phyloP scores from a whole-genome alignment of 37 sponge, comb jelly and placozoan genomes.

The Aphrocallistes beatrix region DNA sequence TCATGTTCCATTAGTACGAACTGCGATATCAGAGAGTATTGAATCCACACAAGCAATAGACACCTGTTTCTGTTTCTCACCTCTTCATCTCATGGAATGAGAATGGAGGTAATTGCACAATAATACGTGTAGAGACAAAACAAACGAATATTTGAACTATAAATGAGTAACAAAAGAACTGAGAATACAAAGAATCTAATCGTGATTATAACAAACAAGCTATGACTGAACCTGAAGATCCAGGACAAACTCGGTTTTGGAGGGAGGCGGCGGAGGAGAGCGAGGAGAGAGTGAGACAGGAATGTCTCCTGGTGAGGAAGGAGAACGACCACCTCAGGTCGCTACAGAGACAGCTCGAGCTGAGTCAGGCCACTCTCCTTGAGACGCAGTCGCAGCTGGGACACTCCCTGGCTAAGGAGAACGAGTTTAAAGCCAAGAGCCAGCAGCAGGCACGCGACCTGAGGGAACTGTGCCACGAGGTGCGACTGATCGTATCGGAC shows the following conservation, averaged over 20 bases:
- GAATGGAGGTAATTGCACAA: too few relatives aligned
- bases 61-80: too few relatives aligned
- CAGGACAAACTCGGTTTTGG: not conserved
- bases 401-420: not conserved
- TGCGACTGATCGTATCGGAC: not conserved
- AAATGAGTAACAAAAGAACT: not conserved
- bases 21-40: not conserved
- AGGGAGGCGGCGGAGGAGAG: slow-evolving; percentile 14
- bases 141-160: not conserved
- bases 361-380: not conserved
- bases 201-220: not conserved
- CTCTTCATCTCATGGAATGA: too few relatives aligned
- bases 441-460: not conserved
- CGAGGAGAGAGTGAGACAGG: not conserved
- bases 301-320: not conserved
- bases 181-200: not conserved
- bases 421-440: not conserved
- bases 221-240: not conserved
- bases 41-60: not conserved
- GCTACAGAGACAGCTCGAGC: not conserved
- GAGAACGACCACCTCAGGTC: not conserved
- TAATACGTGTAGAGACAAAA: not conserved
- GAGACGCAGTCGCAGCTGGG: slow-evolving; percentile 13
- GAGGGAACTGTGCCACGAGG: not conserved
- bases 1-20: not conserved